Base-by-base conservation (phyloP, 2,888 invertebrate species). In the Acleris sparsana region DNA sequence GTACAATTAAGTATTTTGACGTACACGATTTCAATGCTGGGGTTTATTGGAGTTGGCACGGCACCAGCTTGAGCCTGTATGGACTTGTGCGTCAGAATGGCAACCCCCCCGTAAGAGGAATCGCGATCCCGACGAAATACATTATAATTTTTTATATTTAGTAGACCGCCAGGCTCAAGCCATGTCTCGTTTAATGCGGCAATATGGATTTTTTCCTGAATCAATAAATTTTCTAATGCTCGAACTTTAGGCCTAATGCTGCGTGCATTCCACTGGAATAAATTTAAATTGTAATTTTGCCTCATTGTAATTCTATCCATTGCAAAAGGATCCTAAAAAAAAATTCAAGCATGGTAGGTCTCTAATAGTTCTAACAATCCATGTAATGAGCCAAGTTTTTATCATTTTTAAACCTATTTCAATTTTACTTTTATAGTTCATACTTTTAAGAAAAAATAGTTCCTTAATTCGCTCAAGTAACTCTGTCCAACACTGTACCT, bases 191-290 rank as follows among this genome's bases (percentile, higher is more conserved):
- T 68, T 6, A 76, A 2, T 1, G 62, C 57, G 0, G 74, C 75
- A 39, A 76, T 71, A 52, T 75, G 73, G 2, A 74, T 63, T 46
- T 74, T 75, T 66, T 75, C 70, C 52, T 70, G 64, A 7, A 16
- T 18, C 18, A 77, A 56, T 2, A 75, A 22, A 1, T 29, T 2
- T 60, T 73, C 73, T 7, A 76, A 69, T 0, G 20, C 22, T 43
- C 25, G 3, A 6, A 44, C 11, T 53, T 76, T 76, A n/a, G 74
- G 74, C 52, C 62, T 64, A 2, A 77, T 7, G 60, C 76, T 77
- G 59, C 71, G 74, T 2, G 68, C 55, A 51, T 77, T 77, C 77
- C 75, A 76, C 48, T 76, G 73, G 0, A 71, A n/a, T 29, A 71
- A 63, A 61, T 68, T 70, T 46, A 52, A 33, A 20, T 39, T 17